Percentiles rank a stretch among this genome's conserved stretches.
These are phyloP conservation scores for Polydrusus cervinus DNA, from an alignment of 2,888 invertebrate genomes.

Conservation along the genomic window DNA sequence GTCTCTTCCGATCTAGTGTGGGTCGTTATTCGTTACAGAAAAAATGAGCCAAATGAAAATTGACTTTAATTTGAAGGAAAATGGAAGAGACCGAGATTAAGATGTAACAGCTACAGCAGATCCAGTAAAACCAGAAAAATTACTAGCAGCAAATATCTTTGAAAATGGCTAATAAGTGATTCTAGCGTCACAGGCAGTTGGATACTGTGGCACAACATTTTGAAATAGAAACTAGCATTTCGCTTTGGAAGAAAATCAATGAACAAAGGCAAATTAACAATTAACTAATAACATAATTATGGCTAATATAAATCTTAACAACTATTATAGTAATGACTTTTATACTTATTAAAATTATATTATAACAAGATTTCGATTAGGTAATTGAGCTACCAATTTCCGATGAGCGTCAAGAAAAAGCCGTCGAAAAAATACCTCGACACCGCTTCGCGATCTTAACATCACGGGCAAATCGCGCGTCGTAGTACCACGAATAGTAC, in stretches of 20 bases:
- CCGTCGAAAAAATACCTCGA: slow-evolving; percentile 24
- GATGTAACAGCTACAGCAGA: not conserved
- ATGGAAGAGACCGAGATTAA: too few relatives aligned
- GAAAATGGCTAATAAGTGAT: too few relatives aligned
- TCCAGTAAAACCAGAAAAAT: not conserved
- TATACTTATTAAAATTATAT: too few relatives aligned
- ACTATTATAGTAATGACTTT: not conserved
- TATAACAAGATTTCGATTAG: not conserved
- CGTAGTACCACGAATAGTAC: slow-evolving; percentile 45
- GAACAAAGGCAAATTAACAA: too few relatives aligned
- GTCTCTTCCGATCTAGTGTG: too few relatives aligned
- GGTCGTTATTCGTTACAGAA: too few relatives aligned
- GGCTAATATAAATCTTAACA: not conserved
- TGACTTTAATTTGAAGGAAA: not conserved
- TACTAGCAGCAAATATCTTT: not conserved
- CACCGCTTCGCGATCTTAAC: slow-evolving; percentile 20
- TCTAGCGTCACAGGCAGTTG: too few relatives aligned
- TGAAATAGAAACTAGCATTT: too few relatives aligned
- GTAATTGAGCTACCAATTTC: slow-evolving; percentile 18
- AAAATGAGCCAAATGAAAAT: too few relatives aligned
- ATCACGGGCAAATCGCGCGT: slow-evolving; percentile 13
- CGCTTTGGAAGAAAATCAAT: too few relatives aligned
- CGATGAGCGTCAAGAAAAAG: slow-evolving; percentile 18
- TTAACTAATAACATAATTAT: not conserved
- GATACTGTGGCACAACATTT: too few relatives aligned